Conservation (phyloP, 1,140 invertebrate species). For the Eufriesea mexicana region DNA sequence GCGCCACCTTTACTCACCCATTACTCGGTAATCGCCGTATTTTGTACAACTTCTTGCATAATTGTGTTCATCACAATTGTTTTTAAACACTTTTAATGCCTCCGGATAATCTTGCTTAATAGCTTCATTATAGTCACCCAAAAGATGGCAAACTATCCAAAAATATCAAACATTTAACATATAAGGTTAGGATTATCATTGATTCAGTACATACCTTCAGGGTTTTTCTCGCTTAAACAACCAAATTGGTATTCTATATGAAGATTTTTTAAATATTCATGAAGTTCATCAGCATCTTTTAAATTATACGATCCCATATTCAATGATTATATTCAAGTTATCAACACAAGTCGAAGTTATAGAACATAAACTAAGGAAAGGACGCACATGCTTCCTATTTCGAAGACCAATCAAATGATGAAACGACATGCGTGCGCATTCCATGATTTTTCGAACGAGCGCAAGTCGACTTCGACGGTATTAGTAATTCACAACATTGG, state of each 20-base stretch:
- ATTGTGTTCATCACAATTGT: slow-evolving; percentile 92
- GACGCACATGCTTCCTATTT: background rate
- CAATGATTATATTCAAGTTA: background rate
- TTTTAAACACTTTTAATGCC: slow-evolving; percentile 90
- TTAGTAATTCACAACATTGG: slow-evolving; percentile 26
- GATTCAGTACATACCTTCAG: slow-evolving; percentile 85
- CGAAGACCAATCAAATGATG: background rate
- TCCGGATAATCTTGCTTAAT: slow-evolving; percentile 91
- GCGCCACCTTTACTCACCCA: slow-evolving; percentile 82
- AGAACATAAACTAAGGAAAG: background rate
- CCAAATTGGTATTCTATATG: slow-evolving; percentile 96
- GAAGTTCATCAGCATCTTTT: slow-evolving; percentile 92
- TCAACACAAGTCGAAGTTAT: accelerated
- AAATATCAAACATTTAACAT: slow-evolving; percentile 37
- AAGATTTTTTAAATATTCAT: slow-evolving; percentile 93
- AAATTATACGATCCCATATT: slow-evolving; percentile 86
- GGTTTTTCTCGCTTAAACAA: slow-evolving; percentile 91
- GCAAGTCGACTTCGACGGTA: slow-evolving; percentile 27
- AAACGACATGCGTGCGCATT: slow-evolving; percentile 37
- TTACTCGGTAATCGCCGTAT: slow-evolving; percentile 87
- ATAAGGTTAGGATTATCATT: slow-evolving; percentile 55
- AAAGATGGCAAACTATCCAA: slow-evolving; percentile 92
- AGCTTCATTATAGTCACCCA: slow-evolving; percentile 93
- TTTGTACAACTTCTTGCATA: slow-evolving; percentile 93
- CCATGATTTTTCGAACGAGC: slow-evolving; percentile 48